Evolutionary conservation across 53 echinoderm and acorn worm genomes (phyloP), one percentile per base, ranked within the genome.

Genomic region (Echinometra lucunter): DNA sequence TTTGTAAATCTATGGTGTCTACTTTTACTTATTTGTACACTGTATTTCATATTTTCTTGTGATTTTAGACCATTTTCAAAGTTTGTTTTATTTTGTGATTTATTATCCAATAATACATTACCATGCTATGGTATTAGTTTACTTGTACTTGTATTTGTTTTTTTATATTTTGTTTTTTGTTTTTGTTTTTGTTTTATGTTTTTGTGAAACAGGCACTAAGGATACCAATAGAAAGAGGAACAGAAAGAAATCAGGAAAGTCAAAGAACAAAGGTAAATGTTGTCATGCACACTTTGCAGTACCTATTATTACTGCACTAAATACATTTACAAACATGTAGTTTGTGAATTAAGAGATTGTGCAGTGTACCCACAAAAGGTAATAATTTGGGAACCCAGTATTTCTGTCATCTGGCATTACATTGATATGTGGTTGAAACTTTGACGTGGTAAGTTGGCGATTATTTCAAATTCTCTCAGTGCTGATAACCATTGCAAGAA

Each of bases 171-270:
- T 72, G 30, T 27, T 32, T 40, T 89, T 53, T 53, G 9, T 53
- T 53, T 13, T 53, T 53, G n/a, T n/a, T 72, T 34, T 72, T 72
- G 30, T 27, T 32, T 40, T 89, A 11, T 53, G 9, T 53, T 53
- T 13, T 53, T 53, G n/a, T 53, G 53, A 53, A 56, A 56, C 88
- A 88, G 88, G 88, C 1, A 88, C 56, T 30, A 55, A 88, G 56
- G 88, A 88, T 13, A 35, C 19, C 35, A 60, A 37, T 21, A 58
- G 37, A 90, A 90, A 90, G 90, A 90, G 58, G 90, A 90, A 92
- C 45, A 92, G 45, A 34, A 69, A 12, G 23, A 92, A 92, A 92
- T 38, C 45, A 1, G 11, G 11, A 27, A 92, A 72, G 63, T 37
- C 58, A 58, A 63, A 66, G 23, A 66, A 60, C 34, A 57, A 90